Evolutionary conservation across 37 sponge, comb jelly and placozoan genomes (phyloP).

Genomic region (Chondrilla cf. caribensis): DNA sequence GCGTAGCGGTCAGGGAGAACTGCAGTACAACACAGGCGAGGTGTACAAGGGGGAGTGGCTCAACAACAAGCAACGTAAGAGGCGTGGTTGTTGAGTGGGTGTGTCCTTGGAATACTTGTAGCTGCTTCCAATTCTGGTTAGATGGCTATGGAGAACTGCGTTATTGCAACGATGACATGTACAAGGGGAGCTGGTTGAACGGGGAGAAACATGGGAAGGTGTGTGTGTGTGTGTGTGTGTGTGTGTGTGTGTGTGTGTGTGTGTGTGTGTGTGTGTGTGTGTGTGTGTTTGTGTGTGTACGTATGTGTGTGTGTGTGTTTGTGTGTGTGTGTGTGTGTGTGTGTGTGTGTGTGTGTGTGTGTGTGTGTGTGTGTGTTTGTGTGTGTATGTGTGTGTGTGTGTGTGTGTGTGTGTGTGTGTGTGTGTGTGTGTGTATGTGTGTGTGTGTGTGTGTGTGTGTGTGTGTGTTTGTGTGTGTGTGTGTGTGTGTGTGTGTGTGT

Average conservation of each 20-base stretch:
- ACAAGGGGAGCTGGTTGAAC: constrained; percentile 75
- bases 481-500: too few relatives aligned
- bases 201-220: constrained; percentile 78
- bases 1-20: constrained; percentile 80
- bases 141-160: constrained; percentile 77
- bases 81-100: neutral
- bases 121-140: constrained; percentile 19
- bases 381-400: too few relatives aligned
- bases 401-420: too few relatives aligned
- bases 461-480: too few relatives aligned
- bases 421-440: too few relatives aligned
- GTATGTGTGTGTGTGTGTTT: too few relatives aligned
- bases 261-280: constrained; percentile 21
- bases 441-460: too few relatives aligned
- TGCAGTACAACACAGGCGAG: constrained; percentile 90
- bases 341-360: too few relatives aligned
- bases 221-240: constrained; percentile 27
- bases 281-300: neutral
- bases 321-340: too few relatives aligned
- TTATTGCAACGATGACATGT: constrained; percentile 67
- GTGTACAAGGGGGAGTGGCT: constrained; percentile 76
- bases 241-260: constrained; percentile 42
- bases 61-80: constrained; percentile 76
- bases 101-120: neutral
- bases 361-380: too few relatives aligned